phyloP scores from a whole-genome alignment of 2,888 invertebrate species.

The Phania funesta region DNA sequence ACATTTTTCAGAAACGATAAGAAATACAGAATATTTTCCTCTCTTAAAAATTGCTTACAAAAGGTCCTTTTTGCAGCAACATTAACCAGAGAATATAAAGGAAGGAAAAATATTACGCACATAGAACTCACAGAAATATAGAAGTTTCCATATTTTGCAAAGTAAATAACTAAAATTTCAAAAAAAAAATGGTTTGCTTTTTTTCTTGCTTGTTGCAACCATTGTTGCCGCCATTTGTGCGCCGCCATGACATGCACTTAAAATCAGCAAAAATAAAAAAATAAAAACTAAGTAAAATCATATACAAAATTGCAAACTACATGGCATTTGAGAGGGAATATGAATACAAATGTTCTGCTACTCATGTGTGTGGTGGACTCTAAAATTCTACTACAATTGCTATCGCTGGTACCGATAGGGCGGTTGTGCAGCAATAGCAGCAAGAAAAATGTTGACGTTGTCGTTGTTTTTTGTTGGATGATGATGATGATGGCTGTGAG shows the following conservation, averaged over 20 bases:
- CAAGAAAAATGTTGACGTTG: slow-evolving; percentile 37
- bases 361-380: slow-evolving; percentile 16
- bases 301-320: slow-evolving; percentile 48
- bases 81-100: background rate
- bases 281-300: slow-evolving; percentile 32
- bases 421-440: slow-evolving; percentile 41
- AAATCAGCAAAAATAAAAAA: slow-evolving; percentile 39
- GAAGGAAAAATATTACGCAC: slow-evolving; percentile 53
- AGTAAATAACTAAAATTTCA: slow-evolving; percentile 57
- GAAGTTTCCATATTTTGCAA: slow-evolving; percentile 52
- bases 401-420: slow-evolving; percentile 38
- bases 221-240: slow-evolving; percentile 69
- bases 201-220: slow-evolving; percentile 37
- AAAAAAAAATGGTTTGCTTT: slow-evolving; percentile 35
- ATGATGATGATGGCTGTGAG: slow-evolving; percentile 76
- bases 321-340: slow-evolving; percentile 65
- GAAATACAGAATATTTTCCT: slow-evolving; percentile 53
- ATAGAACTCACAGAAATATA: slow-evolving; percentile 8
- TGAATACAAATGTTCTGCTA: slow-evolving; percentile 46
- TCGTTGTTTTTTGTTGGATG: slow-evolving; percentile 8
- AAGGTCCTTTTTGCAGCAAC: slow-evolving; percentile 25
- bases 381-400: slow-evolving; percentile 14
- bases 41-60: background rate
- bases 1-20: slow-evolving; percentile 58
- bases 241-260: slow-evolving; percentile 69